A percentile compares a stretch with the other conserved stretches of the same genome.
Evolutionary conservation across 2,888 invertebrate genomes (phyloP).

Genomic region (Eupeodes latifasciatus): DNA sequence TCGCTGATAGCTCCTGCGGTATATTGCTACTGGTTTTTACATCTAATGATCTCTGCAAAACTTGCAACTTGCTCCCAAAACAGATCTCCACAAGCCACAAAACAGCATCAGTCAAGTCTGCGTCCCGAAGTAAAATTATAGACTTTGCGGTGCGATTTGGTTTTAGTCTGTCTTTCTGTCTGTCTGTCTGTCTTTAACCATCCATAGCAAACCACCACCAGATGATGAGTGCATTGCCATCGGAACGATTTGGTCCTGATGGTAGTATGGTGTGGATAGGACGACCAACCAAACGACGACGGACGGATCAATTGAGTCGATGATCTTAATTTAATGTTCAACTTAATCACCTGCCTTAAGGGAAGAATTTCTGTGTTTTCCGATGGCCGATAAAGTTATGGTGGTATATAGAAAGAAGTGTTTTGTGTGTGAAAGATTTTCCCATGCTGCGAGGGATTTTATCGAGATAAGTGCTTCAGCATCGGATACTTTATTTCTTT

Average conservation of each 20-base stretch:
- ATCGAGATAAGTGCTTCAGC: constrained; percentile 35
- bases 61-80: constrained; percentile 65
- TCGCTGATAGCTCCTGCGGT: constrained; percentile 49
- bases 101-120: constrained; percentile 50
- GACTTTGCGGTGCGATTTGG: constrained; percentile 71
- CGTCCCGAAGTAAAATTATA: constrained; percentile 61
- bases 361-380: constrained; percentile 48
- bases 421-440: constrained; percentile 57
- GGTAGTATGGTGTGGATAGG: constrained; percentile 35
- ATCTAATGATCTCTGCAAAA: constrained; percentile 63
- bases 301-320: constrained; percentile 63
- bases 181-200: constrained; percentile 51
- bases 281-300: background rate
- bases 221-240: constrained; percentile 72
- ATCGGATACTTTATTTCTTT: constrained; percentile 39
- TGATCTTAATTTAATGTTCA: constrained; percentile 76
- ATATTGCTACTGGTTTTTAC: constrained; percentile 70
- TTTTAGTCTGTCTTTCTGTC: constrained; percentile 60
- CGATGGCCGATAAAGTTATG: constrained; percentile 26
- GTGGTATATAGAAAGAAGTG: constrained; percentile 18
- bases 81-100: constrained; percentile 17
- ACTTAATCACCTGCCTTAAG: constrained; percentile 70
- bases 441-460: constrained; percentile 60
- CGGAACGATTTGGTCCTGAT: background rate
- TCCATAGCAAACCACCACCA: constrained; percentile 52